phyloP scores from a whole-genome alignment of 1,140 invertebrate species.

The Cardiocondyla obscurior region DNA sequence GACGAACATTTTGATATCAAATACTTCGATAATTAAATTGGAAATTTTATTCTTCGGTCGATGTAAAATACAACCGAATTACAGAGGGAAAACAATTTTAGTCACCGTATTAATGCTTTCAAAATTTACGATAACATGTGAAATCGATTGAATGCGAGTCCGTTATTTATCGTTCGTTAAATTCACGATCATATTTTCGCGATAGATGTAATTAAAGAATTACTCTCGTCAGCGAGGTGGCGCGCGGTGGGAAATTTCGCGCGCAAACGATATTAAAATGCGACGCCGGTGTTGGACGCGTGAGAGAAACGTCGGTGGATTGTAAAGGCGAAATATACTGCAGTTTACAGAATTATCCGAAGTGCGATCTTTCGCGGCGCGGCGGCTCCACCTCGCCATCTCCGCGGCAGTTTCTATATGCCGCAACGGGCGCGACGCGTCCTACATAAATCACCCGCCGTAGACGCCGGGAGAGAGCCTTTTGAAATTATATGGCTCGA shows the following conservation, averaged over 20 bases:
- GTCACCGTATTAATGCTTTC: no score
- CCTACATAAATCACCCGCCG: constrained; percentile 68
- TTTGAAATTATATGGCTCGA: constrained; percentile 68
- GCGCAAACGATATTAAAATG: constrained; percentile 51
- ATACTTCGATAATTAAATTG: background rate
- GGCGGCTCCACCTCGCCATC: constrained; percentile 8
- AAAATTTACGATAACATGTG: no score
- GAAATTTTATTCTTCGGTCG: background rate
- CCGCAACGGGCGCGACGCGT: constrained; percentile 63
- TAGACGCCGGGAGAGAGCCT: constrained; percentile 63
- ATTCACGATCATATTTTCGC: constrained; percentile 10
- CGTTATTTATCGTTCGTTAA: background rate
- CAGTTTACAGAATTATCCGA: constrained; percentile 68
- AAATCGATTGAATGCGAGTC: background rate
- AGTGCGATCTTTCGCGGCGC: constrained; percentile 46
- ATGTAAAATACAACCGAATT: background rate
- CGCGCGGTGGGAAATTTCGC: constrained; percentile 45
- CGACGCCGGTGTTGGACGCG: constrained; percentile 29
- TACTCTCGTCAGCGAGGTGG: background rate
- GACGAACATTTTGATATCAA: background rate
- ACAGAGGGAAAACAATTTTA: background rate
- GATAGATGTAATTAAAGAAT: background rate
- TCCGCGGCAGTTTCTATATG: constrained; percentile 48
- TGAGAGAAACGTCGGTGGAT: constrained; percentile 27
- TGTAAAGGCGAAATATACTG: constrained; percentile 63